Conservation (phyloP, 2,797 vertebrate genomes). For the Sebastes ruberrimus region DNA sequence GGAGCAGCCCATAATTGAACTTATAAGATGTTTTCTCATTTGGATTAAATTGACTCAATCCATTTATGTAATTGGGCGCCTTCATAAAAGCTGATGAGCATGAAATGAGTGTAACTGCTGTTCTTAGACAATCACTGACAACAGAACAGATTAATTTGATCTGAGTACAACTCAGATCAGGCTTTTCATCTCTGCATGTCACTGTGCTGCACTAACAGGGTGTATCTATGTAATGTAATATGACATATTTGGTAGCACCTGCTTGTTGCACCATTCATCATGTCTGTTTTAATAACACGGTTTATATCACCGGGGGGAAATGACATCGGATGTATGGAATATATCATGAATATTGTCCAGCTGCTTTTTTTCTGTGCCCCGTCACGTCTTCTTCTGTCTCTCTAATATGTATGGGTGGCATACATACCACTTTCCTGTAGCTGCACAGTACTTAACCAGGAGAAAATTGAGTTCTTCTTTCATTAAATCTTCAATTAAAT, state of each 20-base stretch:
- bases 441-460: conserved; percentile 14
- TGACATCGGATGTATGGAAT: not conserved
- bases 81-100: conserved; percentile 20
- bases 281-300: not conserved
- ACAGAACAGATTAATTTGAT: not conserved
- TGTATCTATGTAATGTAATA: not conserved
- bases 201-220: not conserved
- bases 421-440: conserved; percentile 1
- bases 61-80: conserved; percentile 10
- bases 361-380: not conserved
- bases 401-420: conserved; percentile 7
- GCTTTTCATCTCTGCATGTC: conserved; percentile 5
- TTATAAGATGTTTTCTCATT: conserved; percentile 21
- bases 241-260: not conserved
- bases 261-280: not conserved
- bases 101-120: not conserved
- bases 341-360: conserved; percentile 16
- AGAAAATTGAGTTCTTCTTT: conserved; percentile 54
- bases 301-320: conserved; percentile 12
- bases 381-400: conserved; percentile 4
- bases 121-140: not conserved
- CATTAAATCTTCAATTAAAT: conserved; percentile 67
- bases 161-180: not conserved
- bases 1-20: not conserved
- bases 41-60: conserved; percentile 7